phyloP scores from a whole-genome alignment of 2,888 invertebrate genomes.

The Aproaerema taeniolella region DNA sequence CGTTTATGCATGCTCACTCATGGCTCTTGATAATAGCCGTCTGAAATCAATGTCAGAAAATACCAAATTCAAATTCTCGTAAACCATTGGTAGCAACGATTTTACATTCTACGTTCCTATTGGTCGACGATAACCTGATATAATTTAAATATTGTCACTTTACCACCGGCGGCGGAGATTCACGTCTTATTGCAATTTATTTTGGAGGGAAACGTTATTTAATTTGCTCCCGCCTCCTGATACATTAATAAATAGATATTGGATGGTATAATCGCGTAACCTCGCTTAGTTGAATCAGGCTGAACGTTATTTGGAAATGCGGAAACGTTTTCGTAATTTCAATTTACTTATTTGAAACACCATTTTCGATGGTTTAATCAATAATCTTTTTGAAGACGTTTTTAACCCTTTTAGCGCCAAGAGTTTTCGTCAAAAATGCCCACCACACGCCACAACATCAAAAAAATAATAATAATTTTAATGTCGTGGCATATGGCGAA shows the following conservation, averaged over 20 bases:
- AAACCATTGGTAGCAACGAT: conserved; percentile 12
- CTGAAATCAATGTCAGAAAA: too few relatives aligned
- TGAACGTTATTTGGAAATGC: neutral
- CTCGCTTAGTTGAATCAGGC: conserved; percentile 1
- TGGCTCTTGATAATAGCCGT: too few relatives aligned
- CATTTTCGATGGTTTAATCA: too few relatives aligned
- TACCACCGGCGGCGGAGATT: conserved; percentile 41
- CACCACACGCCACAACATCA: too few relatives aligned
- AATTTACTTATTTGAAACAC: neutral
- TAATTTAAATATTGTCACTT: conserved; percentile 73
- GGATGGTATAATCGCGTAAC: conserved; percentile 28
- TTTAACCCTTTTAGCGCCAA: too few relatives aligned
- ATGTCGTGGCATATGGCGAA: too few relatives aligned
- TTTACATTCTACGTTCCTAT: conserved; percentile 34
- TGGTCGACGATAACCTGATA: conserved; percentile 61
- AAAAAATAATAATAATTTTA: too few relatives aligned
- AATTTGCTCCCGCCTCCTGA: conserved; percentile 53
- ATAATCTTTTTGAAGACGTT: too few relatives aligned
- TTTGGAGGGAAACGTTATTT: conserved; percentile 62
- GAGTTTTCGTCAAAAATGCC: too few relatives aligned
- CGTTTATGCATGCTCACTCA: too few relatives aligned
- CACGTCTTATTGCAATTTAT: conserved; percentile 69
- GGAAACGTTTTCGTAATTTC: neutral
- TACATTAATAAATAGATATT: conserved; percentile 61
- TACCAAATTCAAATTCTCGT: conserved; percentile 45